Evolutionary conservation across 2,888 invertebrate species (phyloP).

Genomic region (Parascotia fuliginaria): DNA sequence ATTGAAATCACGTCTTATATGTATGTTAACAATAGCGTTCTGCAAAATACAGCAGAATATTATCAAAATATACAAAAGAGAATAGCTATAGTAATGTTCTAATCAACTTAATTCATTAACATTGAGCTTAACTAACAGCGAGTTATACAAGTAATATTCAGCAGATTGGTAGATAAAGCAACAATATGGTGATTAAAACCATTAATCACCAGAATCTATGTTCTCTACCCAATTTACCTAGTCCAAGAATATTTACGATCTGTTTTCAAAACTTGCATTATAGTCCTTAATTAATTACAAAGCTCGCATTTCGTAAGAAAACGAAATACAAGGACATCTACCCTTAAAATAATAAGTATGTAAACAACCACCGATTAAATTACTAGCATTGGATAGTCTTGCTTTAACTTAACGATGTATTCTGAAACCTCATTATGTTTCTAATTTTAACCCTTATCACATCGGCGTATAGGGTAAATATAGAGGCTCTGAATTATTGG

Average conservation of each 20-base stretch:
- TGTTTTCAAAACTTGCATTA: slow-evolving; percentile 9
- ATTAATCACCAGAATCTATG: slow-evolving; percentile 8
- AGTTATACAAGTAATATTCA: neutral
- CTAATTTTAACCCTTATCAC: slow-evolving; percentile 45
- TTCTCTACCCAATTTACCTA: neutral
- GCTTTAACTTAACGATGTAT: slow-evolving; percentile 45
- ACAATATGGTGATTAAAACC: neutral
- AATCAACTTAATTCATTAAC: too few relatives aligned
- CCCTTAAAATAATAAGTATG: slow-evolving; percentile 12
- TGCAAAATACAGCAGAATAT: too few relatives aligned
- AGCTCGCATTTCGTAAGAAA: slow-evolving; percentile 4
- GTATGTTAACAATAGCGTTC: too few relatives aligned
- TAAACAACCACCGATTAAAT: slow-evolving; percentile 34
- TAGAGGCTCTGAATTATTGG: slow-evolving; percentile 31
- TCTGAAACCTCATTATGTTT: slow-evolving; percentile 40
- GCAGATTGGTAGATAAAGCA: neutral
- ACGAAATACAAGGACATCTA: slow-evolving; percentile 4
- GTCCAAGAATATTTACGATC: slow-evolving; percentile 11
- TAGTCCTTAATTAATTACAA: slow-evolving; percentile 13
- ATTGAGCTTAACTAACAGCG: too few relatives aligned
- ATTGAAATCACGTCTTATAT: too few relatives aligned
- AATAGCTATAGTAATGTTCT: too few relatives aligned
- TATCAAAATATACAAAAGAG: too few relatives aligned
- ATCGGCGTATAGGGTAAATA: slow-evolving; percentile 21
- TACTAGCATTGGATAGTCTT: slow-evolving; percentile 30